Evolutionary conservation across 2,113 vertebrate genomes (phyloP), one percentile per base, ranked within the genome.

Genomic region (Tretioscincus oriximinensis): DNA sequence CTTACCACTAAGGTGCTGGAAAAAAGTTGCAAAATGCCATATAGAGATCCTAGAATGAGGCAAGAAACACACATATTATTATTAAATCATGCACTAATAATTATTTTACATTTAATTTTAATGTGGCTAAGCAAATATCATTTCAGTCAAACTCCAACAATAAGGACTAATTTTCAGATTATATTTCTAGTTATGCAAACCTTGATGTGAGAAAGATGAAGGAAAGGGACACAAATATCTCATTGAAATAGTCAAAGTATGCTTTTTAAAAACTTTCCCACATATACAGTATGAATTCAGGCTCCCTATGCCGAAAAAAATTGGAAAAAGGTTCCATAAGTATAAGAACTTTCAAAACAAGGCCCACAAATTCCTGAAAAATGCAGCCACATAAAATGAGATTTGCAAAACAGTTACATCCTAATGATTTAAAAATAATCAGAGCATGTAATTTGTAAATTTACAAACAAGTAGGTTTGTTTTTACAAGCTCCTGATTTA

Each of bases 1-100:
- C 98, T 98, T 94, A 99, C 98, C 93, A 99, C 96, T 87, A 98
- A 20, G 1, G 97, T 97, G 90, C 98, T 99, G 65, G 97, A 99
- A 94, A 99, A 98, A 2, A 99, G 93, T 84, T 99, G 98, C 85
- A 99, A 92, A 78, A 98, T 70, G 74, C 98, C 97, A 85, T 98
- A 99, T 1, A 97, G 96, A 77, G 98, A 98, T 58, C 97, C 98
- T 99, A 92, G 71, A 96, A 91, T 41, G 35, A 35, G 82, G 85
- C 83, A 21, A 41, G 71, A 86, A 82, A 78, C 1, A 81, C 0
- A 1, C 58, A 24, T 29, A 61, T 81, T 12, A 18, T 18, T 58
- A 5, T 58, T 58, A 77, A 87, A 78, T 22, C 2, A 78, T 65
- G 21, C 28, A 47, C 29, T 28, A 63, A 67, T 24, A 29, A 24